These are phyloP conservation scores for Microctonus hyperodae DNA, from an alignment of 2,888 invertebrate species.

Conservation along the genomic window DNA sequence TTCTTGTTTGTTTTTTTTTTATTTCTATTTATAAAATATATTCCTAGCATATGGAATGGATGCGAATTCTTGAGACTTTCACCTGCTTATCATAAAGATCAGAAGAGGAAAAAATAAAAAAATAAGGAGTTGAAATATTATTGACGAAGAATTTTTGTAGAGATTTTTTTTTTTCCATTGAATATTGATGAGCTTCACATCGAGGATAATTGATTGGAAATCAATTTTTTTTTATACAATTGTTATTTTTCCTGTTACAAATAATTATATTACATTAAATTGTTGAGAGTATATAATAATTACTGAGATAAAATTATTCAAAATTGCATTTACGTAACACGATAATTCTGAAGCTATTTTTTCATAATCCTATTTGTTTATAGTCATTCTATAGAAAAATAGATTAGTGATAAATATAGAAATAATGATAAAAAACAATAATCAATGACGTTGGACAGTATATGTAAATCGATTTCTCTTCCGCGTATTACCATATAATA, in stretches of 20 bases:
- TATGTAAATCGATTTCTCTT: constrained; percentile 1
- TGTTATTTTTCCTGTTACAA: too few species aligned
- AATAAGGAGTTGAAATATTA: background rate
- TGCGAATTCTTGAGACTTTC: background rate
- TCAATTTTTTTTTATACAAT: too few species aligned
- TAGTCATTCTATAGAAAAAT: background rate
- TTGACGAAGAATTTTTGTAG: background rate
- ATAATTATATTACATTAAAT: too few species aligned
- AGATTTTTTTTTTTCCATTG: background rate
- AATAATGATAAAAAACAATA: background rate
- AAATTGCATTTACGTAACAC: background rate
- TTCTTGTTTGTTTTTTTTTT: background rate
- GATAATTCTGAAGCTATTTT: background rate
- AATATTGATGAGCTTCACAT: background rate
- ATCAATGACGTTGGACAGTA: background rate
- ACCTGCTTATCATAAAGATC: background rate
- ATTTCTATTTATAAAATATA: background rate
- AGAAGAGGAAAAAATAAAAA: background rate
- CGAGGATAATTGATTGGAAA: too few species aligned
- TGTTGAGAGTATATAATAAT: too few species aligned
- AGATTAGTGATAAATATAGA: background rate
- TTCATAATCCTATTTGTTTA: background rate
- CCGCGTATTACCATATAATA: background rate
- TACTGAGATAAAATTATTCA: too few species aligned
- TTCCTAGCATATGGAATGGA: background rate